These are phyloP conservation scores for Trichomalopsis sarcophagae DNA, from an alignment of 1,140 invertebrate genomes.

Conservation along the genomic window DNA sequence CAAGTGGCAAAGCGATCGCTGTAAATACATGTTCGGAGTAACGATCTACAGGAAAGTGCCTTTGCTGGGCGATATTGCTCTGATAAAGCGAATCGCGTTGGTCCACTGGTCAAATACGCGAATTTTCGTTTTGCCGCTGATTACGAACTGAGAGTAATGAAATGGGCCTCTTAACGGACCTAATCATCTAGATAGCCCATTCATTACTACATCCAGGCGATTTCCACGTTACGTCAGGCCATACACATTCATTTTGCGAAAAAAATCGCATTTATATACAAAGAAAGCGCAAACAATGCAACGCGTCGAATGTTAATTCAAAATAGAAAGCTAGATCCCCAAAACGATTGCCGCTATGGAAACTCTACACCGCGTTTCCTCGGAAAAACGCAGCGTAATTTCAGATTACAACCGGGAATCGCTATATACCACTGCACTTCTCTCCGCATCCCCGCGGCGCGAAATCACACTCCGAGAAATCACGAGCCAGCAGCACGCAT, in stretches of 20 bases:
- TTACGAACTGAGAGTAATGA: too few species aligned
- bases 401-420: background rate
- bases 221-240: too few species aligned
- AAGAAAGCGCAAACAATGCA: background rate
- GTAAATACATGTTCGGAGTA: background rate
- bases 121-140: too few species aligned
- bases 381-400: background rate
- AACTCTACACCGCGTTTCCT: background rate
- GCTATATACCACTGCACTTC: too few species aligned
- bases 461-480: too few species aligned
- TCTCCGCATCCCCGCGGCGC: too few species aligned
- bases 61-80: background rate
- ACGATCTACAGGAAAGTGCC: background rate
- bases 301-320: background rate
- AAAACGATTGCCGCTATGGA: background rate
- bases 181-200: too few species aligned
- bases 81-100: background rate
- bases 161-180: too few species aligned
- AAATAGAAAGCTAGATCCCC: background rate
- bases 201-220: too few species aligned
- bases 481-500: background rate
- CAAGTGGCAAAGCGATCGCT: background rate
- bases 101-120: too few species aligned
- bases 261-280: background rate
- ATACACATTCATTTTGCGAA: background rate